Evolutionary conservation across 2,888 invertebrate species (phyloP), one percentile per base, ranked within the genome.

Genomic region (Zeuzera pyrina): DNA sequence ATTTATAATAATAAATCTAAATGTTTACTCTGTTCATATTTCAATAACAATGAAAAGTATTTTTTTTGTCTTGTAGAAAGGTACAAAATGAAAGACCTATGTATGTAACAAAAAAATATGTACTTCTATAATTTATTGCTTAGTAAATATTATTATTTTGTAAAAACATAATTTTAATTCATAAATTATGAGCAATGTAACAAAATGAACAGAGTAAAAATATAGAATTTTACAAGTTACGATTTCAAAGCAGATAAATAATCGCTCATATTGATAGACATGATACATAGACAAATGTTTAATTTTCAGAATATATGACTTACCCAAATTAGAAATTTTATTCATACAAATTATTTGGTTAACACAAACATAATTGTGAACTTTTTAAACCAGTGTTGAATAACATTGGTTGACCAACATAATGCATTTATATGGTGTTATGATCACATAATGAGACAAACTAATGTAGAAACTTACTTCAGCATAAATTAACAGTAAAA

Each of bases 231-330:
- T n/a, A 53, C 58, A 57, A 71, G 73, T 72, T 73, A 73, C 68
- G 71, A 56, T 57, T 60, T n/a, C n/a, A 67, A 73, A 79, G 78
- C 77, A 70, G 64, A 71, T 76, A 77, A 74, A 76, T 78, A 77
- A 66, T 60, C 60, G 56, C 46, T 69, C 57, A 60, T 65, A 67
- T 67, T 58, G 56, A 64, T 68, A 74, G 54, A 60, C 66, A 64
- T 56, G 41, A 66, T 66, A 68, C 58, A 69, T 47, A 52, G 47
- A 53, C 56, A 57, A n/a, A n/a, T n/a, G n/a, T n/a, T n/a, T n/a
- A n/a, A n/a, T n/a, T n/a, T n/a, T n/a, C n/a, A n/a, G n/a, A n/a
- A n/a, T n/a, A n/a, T n/a, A n/a, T n/a, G n/a, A n/a, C n/a, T n/a
- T n/a, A n/a, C n/a, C n/a, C n/a, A n/a, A n/a, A n/a, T n/a, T n/a